Evolutionary conservation across 1,140 invertebrate species (phyloP).

Genomic region (Watersipora subatra): DNA sequence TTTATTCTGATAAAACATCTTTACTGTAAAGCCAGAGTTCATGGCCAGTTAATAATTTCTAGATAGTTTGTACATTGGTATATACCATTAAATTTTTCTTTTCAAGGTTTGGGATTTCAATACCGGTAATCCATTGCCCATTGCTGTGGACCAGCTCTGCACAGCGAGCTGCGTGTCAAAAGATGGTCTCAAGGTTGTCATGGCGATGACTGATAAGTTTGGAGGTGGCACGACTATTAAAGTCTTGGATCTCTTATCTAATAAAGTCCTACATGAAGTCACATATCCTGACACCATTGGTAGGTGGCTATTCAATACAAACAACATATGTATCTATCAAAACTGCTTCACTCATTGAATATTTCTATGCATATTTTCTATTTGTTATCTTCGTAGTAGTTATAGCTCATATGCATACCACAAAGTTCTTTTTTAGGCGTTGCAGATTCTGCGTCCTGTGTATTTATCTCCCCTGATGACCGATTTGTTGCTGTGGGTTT

Average conservation of each 20-base stretch:
- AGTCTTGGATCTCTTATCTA: conserved; percentile 36
- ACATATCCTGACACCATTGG: conserved; percentile 30
- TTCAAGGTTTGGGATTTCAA: conserved; percentile 39
- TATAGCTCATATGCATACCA: too few species aligned
- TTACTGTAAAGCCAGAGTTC: background rate
- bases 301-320: too few species aligned
- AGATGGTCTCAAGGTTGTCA: conserved; percentile 30
- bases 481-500: conserved; percentile 34
- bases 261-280: conserved; percentile 33
- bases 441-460: conserved; percentile 1
- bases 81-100: conserved; percentile 7
- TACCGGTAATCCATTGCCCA: conserved; percentile 31
- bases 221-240: conserved; percentile 32
- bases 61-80: too few species aligned
- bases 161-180: conserved; percentile 35
- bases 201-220: conserved; percentile 35
- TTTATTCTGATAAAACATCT: too few species aligned
- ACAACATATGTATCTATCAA: too few species aligned
- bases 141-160: conserved; percentile 29
- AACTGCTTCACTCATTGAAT: too few species aligned
- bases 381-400: too few species aligned
- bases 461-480: conserved; percentile 6
- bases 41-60: too few species aligned
- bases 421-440: conserved; percentile 2
- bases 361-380: too few species aligned